Base-by-base conservation (phyloP, 2,888 invertebrate species). In the Cosmopolites sordidus region DNA sequence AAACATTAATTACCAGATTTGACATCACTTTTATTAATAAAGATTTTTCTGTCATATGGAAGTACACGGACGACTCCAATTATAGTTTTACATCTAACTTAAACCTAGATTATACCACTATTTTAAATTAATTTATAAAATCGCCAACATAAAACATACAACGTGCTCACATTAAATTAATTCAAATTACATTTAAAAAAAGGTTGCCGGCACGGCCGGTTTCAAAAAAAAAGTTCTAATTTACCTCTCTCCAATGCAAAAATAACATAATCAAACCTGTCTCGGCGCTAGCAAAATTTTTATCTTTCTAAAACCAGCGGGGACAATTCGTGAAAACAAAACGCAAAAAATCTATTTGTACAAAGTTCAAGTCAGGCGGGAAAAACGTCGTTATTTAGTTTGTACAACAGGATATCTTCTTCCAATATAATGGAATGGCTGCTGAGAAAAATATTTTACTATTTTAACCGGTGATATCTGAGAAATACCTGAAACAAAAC, bases 381-480 rank as follows among this genome's bases (percentile, higher is more conserved):
- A 33, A 33, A 33, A 33, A 11, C 33, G 33, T 12, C 33, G 12
- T 33, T 33, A 33, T 33, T 33, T 33, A 12, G 33, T 47, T 47
- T 54, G 54, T 54, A 54, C 54, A 48, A 18, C 4, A 11, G 45
- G 15, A 14, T 2, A 37, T 39, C 38, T 53, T 54, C 41, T 46
- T 54, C 46, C 50, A 54, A 45, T 42, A 33, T 16, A 37, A 33
- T 39, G 54, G 54, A 54, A 54, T 54, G 54, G 47, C 50, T 47
- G 49, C 50, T 46, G 49, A 45, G 42, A 54, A 51, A 50, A 51
- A 50, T 42, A 54, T 12, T 33, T 47, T 27, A 50, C 46, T 54
- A 47, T 49, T 50, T 38, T 48, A 40, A 44, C 29, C 30, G 46
- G 40, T 33, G 47, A 46, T 54, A 54, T 54, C 41, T 40, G 48